phyloP scores from a whole-genome alignment of 2,113 vertebrate species.

The Cathartes aura region DNA sequence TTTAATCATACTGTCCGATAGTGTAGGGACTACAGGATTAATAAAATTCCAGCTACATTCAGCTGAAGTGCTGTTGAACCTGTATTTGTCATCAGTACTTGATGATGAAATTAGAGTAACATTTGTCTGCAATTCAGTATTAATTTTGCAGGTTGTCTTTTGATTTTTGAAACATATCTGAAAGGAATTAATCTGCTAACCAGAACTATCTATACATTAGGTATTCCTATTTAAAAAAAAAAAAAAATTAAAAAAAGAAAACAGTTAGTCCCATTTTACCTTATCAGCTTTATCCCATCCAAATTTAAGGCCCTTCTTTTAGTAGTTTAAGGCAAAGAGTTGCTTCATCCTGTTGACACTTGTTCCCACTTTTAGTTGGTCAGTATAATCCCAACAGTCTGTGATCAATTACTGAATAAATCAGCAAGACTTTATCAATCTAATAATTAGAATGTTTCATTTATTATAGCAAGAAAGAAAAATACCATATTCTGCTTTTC shows the following conservation, averaged over 20 bases:
- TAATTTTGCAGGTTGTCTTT: not conserved
- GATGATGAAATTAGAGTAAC: not conserved
- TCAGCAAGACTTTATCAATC: not conserved
- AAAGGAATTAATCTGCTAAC: not conserved
- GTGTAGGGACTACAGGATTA: not conserved
- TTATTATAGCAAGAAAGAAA: not conserved
- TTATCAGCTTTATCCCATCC: not conserved
- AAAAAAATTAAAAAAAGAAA: not conserved
- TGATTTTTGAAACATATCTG: not conserved
- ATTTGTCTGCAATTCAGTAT: not conserved
- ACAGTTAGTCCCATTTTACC: not conserved
- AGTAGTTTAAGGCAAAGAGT: not conserved
- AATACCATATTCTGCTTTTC: not conserved
- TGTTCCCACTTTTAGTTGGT: not conserved
- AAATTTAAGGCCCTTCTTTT: not conserved
- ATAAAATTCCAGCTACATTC: not conserved
- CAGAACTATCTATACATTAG: not conserved
- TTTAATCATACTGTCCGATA: not conserved
- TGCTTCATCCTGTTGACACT: not conserved
- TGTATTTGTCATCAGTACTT: not conserved
- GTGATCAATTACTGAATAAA: not conserved
- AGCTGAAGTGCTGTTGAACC: not conserved
- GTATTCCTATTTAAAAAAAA: not conserved
- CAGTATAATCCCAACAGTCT: not conserved
- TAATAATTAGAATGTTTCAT: not conserved